Conservation (phyloP, 2,888 invertebrate genomes). For the Coenonympha arcania region DNA sequence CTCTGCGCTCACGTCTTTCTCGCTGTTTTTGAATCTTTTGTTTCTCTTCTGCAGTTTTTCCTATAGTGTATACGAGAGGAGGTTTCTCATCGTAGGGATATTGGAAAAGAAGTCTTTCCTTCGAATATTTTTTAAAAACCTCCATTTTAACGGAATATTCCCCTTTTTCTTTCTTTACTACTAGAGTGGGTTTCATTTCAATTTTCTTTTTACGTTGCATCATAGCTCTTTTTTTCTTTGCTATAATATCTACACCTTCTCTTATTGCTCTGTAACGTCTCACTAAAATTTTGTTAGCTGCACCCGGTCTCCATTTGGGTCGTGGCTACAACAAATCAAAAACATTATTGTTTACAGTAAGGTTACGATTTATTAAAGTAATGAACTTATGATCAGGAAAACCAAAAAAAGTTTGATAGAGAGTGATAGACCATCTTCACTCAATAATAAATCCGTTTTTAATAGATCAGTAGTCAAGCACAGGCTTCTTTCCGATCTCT, state of each 20-base stretch:
- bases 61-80: slow-evolving; percentile 57
- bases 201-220: slow-evolving; percentile 58
- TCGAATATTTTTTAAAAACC: slow-evolving; percentile 64
- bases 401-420: too few species aligned
- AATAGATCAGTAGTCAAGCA: too few species aligned
- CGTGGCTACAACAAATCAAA: slow-evolving; percentile 41
- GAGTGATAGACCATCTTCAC: too few species aligned
- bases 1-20: slow-evolving; percentile 59
- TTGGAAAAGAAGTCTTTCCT: slow-evolving; percentile 55
- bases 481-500: too few species aligned
- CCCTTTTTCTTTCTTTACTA: slow-evolving; percentile 56
- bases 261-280: slow-evolving; percentile 52
- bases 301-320: slow-evolving; percentile 65
- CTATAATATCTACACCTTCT: slow-evolving; percentile 53
- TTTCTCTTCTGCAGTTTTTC: slow-evolving; percentile 60
- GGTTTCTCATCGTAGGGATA: slow-evolving; percentile 66
- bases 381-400: too few species aligned
- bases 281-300: slow-evolving; percentile 55
- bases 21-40: slow-evolving; percentile 49
- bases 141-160: slow-evolving; percentile 66
- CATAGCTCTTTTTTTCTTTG: slow-evolving; percentile 61
- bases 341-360: not conserved
- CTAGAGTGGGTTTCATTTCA: slow-evolving; percentile 57
- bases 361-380: too few species aligned
- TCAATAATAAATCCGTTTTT: too few species aligned